Evolutionary conservation across 2,888 invertebrate species (phyloP), one percentile per base, ranked within the genome.

Genomic region (Bombyx huttoni): DNA sequence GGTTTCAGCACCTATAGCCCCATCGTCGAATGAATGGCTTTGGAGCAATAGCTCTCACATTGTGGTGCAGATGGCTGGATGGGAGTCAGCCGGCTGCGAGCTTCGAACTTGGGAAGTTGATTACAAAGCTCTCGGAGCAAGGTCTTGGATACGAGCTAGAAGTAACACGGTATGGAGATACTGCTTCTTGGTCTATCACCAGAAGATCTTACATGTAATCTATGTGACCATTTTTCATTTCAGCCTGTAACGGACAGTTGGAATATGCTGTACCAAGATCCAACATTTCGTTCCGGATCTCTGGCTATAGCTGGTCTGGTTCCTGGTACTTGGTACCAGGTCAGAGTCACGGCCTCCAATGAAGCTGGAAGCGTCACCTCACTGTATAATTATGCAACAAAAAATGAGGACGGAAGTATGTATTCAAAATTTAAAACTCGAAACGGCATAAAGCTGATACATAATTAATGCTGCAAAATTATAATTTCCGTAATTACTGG

Each of bases 11-110:
- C 92, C 92, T 13, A 85, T 90, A 51, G 84, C 93, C 34, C 95
- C 96, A 0, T 89, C 91, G 48, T 92, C 92, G 56, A 92, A 91
- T 60, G 94, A 95, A 67, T 92, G 96, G 74, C 82, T 97, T 54
- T 90, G 92, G 72, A 92, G 94, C 57, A 97, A 97, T 77, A 91
- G 94, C 46, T 93, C 94, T 0, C 94, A 94, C 58, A 91, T 96
- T 33, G 91, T 92, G 65, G 87, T 97, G 46, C 94, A 94, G 74
- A 86, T 96, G 51, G 91, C 92, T 33, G 92, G 94, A 12, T 97
- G 97, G 97, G 93, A 93, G 54, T 93, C 93, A 65, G 94, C 94
- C 7, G 96, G 96, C 34, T 97, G 97, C 75, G 91, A 93, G 10
- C 91, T 96, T 63, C 89, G 91, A 53, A 91, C 92, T 60, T 94